Conservation (phyloP, 2,888 invertebrate genomes). For the Leptinotarsa juncta region DNA sequence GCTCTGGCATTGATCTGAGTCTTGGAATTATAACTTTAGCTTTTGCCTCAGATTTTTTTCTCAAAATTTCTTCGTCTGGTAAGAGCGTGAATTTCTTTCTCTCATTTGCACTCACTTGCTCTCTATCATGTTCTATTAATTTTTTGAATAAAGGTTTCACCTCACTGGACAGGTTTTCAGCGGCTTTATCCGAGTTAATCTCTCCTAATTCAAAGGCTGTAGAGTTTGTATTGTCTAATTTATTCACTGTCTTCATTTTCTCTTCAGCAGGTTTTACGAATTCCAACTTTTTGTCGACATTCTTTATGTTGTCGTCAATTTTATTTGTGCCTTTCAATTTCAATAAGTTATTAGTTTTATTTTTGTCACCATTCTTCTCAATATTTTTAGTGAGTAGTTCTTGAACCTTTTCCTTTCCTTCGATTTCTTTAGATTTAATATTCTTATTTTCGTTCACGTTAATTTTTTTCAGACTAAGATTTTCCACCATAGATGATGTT, state of each 20-base stretch:
- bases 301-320: not conserved
- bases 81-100: not conserved
- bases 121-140: conserved; percentile 2
- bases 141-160: not conserved
- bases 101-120: conserved; percentile 5
- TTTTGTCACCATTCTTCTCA: not conserved
- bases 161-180: not conserved
- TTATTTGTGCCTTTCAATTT: not conserved
- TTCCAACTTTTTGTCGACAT: not conserved
- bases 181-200: not conserved
- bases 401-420: conserved; percentile 2
- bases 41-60: not conserved
- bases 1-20: not conserved
- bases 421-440: not conserved
- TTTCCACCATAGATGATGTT: conserved; percentile 1
- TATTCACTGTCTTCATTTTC: not conserved
- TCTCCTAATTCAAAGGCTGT: not conserved
- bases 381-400: too few relatives aligned
- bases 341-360: not conserved
- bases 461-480: conserved; percentile 3
- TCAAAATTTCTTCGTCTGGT: not conserved
- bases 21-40: not conserved
- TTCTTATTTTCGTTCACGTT: not conserved
- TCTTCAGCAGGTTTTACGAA: too few relatives aligned
- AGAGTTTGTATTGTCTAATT: not conserved